phyloP scores from a whole-genome alignment of 2,888 invertebrate genomes.

The Pseudococcus jackbeardsleyi region DNA sequence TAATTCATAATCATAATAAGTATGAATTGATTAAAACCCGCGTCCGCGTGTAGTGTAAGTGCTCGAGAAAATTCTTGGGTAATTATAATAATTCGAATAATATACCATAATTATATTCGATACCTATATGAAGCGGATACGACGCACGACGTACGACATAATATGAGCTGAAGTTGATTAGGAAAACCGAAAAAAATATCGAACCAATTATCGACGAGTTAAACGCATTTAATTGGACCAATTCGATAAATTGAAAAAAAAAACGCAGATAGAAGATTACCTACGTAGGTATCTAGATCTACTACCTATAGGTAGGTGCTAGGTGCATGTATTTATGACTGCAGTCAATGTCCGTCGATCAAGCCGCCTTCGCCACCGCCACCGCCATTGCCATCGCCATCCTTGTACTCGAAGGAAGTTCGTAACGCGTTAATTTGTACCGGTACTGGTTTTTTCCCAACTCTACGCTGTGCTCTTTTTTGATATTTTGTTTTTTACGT shows the following conservation, averaged over 20 bases:
- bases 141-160: not conserved
- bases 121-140: too few species aligned
- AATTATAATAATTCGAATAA: not conserved
- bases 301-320: too few species aligned
- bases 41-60: too few species aligned
- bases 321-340: too few species aligned
- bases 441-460: not conserved
- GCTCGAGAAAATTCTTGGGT: not conserved
- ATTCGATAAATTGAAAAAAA: not conserved
- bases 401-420: not conserved
- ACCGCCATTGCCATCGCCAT: not conserved
- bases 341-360: not conserved
- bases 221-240: not conserved
- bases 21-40: not conserved
- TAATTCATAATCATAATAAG: too few species aligned
- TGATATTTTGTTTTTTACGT: not conserved
- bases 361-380: not conserved
- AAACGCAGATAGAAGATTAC: too few species aligned
- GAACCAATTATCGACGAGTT: not conserved
- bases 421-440: slow-evolving; percentile 48
- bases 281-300: too few species aligned
- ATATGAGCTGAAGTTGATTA: not conserved
- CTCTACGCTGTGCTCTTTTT: not conserved
- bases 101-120: too few species aligned
- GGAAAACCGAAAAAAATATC: not conserved